Conservation (phyloP, 2,888 invertebrate genomes). For the Steromphala cineraria region DNA sequence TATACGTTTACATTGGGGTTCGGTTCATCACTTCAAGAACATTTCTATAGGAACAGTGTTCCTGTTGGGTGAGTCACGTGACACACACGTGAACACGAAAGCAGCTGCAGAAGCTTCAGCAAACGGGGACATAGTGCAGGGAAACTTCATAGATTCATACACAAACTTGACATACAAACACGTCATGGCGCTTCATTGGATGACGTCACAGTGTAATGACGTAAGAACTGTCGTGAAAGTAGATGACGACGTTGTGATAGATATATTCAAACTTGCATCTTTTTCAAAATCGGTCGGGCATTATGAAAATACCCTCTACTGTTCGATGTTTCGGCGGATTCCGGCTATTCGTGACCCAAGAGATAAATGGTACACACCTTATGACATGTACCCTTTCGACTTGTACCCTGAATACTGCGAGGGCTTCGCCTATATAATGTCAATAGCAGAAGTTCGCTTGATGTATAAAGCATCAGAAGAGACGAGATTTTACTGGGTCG, state of each 20-base stretch:
- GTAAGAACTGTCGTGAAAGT: slow-evolving; percentile 69
- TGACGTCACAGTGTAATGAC: slow-evolving; percentile 62
- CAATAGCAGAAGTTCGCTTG: not conserved
- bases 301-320: slow-evolving; percentile 49
- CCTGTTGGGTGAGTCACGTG: slow-evolving; percentile 35
- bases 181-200: slow-evolving; percentile 66
- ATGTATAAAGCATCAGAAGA: slow-evolving; percentile 29
- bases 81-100: slow-evolving; percentile 28
- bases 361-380: slow-evolving; percentile 39
- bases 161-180: slow-evolving; percentile 72
- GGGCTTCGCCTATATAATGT: slow-evolving; percentile 30
- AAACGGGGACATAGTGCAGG: slow-evolving; percentile 54
- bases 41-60: slow-evolving; percentile 42
- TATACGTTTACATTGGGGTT: slow-evolving; percentile 54
- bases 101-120: slow-evolving; percentile 37
- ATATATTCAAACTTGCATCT: slow-evolving; percentile 76
- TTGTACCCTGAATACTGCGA: slow-evolving; percentile 62
- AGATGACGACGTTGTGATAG: slow-evolving; percentile 73
- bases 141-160: slow-evolving; percentile 71
- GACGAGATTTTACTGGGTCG: slow-evolving; percentile 53
- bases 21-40: slow-evolving; percentile 32
- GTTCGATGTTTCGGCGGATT: slow-evolving; percentile 45
- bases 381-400: slow-evolving; percentile 46
- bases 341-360: slow-evolving; percentile 36
- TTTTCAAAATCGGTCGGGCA: not conserved